Evolutionary conservation across 2,113 vertebrate species (phyloP), one percentile per base, ranked within the genome.

Genomic region (Alexandromys fortis): DNA sequence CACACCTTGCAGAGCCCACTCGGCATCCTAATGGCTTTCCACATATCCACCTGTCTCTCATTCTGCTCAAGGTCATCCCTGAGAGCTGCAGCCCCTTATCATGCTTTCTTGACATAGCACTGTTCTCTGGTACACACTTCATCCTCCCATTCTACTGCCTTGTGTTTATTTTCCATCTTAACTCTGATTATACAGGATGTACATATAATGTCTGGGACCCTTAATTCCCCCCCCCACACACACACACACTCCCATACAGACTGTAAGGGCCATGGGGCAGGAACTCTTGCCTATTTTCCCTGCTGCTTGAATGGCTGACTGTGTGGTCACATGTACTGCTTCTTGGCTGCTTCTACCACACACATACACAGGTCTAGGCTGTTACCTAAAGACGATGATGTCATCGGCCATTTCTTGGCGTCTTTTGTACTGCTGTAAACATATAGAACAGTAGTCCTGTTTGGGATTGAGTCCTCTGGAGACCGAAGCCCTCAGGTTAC

Each of bases 301-400:
- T 61, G 77, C 21, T 91, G 77, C 26, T 65, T 89, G 45, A 87
- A 33, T 75, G 35, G 82, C 28, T 21, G 28, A 35, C 58, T 65
- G 22, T 75, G 1, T 47, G 65, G 38, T 30, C 35, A 82, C 0
- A 4, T 35, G 33, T 7, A 55, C 67, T 67, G 4, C 49, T 89
- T 70, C 68, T 33, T 86, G 76, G 65, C 67, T 75, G 81, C 58
- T 38, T 38, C 70, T 35, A 52, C 6, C 24, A 52, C 5, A 78
- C 26, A 21, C 2, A 8, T 13, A 67, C 30, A 38, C 7, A 73
- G 0, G 19, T 38, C 72, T 35, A 0, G 38, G 16, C 0, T 28
- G 30, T 12, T 98, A 99, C 99, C 99, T 99, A 98, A 99, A 99
- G 87, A 99, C 98, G 88, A 99, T 99, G 58, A 99, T 99, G 98